Percentiles rank a stretch among this genome's conserved stretches.
These are phyloP conservation scores for Tinea semifulvella DNA, from an alignment of 2,888 invertebrate species.

Conservation along the genomic window DNA sequence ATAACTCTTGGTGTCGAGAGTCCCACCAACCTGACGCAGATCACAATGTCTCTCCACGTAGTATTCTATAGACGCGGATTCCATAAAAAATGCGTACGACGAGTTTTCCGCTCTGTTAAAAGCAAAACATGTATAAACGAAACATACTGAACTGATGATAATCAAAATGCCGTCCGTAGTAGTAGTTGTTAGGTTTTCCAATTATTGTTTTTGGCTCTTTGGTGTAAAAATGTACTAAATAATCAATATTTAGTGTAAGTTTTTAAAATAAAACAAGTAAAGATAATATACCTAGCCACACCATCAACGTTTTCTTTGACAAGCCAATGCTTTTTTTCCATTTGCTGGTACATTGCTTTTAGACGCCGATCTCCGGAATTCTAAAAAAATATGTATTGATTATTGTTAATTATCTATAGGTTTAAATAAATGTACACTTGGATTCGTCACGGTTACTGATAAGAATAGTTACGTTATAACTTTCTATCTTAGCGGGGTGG, in stretches of 20 bases:
- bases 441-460: too few relatives aligned
- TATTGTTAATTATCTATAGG: too few relatives aligned
- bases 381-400: slow-evolving; percentile 49
- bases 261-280: not conserved
- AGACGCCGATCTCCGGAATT: slow-evolving; percentile 75
- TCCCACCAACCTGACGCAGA: slow-evolving; percentile 74
- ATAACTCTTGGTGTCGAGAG: slow-evolving; percentile 85
- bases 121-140: slow-evolving; percentile 4
- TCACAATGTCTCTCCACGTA: slow-evolving; percentile 79
- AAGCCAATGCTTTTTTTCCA: slow-evolving; percentile 69
- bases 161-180: too few relatives aligned
- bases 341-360: slow-evolving; percentile 78
- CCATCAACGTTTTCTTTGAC: slow-evolving; percentile 70
- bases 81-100: slow-evolving; percentile 88
- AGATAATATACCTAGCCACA: slow-evolving; percentile 50
- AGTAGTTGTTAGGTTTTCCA: too few relatives aligned
- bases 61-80: slow-evolving; percentile 89
- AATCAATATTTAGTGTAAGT: too few relatives aligned
- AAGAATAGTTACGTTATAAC: too few relatives aligned
- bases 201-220: too few relatives aligned
- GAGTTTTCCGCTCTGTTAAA: slow-evolving; percentile 49
- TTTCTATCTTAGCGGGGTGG: too few relatives aligned
- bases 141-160: too few relatives aligned
- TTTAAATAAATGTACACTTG: too few relatives aligned
- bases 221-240: too few relatives aligned